Evolutionary conservation across 37 sponge, comb jelly and placozoan genomes (phyloP).

Genomic region (Aphrocallistes beatrix): DNA sequence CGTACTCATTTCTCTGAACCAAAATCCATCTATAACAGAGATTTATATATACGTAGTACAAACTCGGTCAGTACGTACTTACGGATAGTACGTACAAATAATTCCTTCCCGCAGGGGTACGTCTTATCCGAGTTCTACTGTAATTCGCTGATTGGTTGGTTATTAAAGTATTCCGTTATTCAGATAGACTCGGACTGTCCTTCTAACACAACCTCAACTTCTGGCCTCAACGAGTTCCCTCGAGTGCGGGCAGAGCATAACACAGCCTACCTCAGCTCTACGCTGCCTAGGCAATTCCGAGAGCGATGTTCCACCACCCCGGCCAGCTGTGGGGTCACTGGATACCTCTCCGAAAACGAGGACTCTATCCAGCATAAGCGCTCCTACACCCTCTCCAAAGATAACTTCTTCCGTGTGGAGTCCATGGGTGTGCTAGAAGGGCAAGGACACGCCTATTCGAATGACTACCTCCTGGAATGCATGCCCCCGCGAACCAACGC

Average conservation of each 20-base stretch:
- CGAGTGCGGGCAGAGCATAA: background rate
- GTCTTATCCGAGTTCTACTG: no score
- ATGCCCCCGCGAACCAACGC: background rate
- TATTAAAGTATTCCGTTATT: no score
- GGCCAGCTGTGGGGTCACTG: background rate
- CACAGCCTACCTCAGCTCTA: background rate
- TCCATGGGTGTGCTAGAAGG: background rate
- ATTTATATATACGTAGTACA: no score
- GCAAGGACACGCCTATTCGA: background rate
- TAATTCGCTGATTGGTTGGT: no score
- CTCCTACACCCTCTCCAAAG: background rate
- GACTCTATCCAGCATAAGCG: background rate
- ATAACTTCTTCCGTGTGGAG: background rate
- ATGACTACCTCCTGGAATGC: background rate
- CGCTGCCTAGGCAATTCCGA: background rate
- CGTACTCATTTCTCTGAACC: no score
- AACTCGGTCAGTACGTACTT: no score
- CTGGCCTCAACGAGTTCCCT: background rate
- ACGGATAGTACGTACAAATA: no score
- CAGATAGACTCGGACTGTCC: constrained; percentile 7
- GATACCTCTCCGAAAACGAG: background rate
- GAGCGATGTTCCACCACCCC: background rate
- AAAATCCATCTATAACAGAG: no score
- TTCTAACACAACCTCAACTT: background rate
- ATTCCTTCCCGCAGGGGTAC: no score